phyloP scores from a whole-genome alignment of 2,888 invertebrate species.

The Priocnemis perturbator region DNA sequence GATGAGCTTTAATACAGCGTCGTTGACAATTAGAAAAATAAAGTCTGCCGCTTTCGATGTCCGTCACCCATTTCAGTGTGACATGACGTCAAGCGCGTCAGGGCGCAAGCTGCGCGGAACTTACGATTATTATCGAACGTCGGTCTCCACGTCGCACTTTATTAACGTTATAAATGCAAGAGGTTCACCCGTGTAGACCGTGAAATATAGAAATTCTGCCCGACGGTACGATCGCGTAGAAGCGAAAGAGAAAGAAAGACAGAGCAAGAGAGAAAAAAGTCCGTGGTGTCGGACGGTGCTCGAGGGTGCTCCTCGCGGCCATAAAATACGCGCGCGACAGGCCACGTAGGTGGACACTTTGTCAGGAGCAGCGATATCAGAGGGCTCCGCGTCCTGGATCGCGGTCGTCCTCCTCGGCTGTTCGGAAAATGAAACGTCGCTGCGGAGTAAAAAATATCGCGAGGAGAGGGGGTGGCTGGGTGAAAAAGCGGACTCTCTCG shows the following conservation, averaged over 20 bases:
- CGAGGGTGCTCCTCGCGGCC: conserved; percentile 4
- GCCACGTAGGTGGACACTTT: conserved; percentile 31
- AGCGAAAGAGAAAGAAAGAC: no score
- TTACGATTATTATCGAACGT: no score
- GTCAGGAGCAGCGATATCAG: conserved; percentile 20
- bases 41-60: no score
- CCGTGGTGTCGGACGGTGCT: background rate
- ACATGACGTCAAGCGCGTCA: no score
- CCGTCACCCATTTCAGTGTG: no score
- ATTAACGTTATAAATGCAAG: background rate
- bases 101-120: no score
- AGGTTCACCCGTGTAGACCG: background rate
- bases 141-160: no score
- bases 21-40: no score
- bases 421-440: conserved; percentile 18
- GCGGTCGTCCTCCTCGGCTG: conserved; percentile 13
- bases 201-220: background rate
- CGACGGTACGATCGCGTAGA: background rate
- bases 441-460: conserved; percentile 16
- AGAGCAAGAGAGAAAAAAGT: no score
- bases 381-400: conserved; percentile 25
- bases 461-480: no score
- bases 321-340: conserved; percentile 9
- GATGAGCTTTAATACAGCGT: no score
- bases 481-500: background rate